phyloP scores from a whole-genome alignment of 2,888 invertebrate species.

The Bugulina stolonifera region DNA sequence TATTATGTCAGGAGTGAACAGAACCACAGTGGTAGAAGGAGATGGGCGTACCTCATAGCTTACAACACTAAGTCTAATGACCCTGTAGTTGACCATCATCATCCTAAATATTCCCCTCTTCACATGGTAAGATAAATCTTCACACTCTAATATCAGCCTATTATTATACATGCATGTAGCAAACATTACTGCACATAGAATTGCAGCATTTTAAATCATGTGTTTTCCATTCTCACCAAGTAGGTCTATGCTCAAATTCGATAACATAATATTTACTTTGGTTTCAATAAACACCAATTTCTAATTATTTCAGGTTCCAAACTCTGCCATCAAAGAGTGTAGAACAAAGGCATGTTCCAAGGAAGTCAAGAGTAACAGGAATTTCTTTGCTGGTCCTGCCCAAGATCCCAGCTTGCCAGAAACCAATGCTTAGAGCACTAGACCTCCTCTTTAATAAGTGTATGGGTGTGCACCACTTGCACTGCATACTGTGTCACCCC shows the following conservation, averaged over 20 bases:
- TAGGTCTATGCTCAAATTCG: background rate
- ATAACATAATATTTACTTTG: background rate
- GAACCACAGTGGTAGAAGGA: conserved; percentile 25
- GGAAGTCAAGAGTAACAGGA: background rate
- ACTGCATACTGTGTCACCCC: no score
- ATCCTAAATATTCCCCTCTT: background rate
- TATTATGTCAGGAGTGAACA: conserved; percentile 6
- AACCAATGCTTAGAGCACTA: no score
- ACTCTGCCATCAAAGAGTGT: background rate
- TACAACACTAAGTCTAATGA: conserved; percentile 8
- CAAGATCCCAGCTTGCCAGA: background rate
- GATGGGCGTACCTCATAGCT: conserved; percentile 26
- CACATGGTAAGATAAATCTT: background rate
- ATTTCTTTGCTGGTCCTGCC: background rate
- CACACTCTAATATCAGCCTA: no score
- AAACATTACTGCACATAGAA: background rate
- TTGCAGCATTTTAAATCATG: background rate
- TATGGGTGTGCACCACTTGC: no score
- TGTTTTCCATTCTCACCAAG: background rate
- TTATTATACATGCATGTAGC: no score
- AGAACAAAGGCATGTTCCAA: background rate
- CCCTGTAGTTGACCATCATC: background rate
- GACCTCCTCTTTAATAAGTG: no score
- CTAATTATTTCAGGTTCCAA: background rate
- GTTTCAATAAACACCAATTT: background rate